Evolutionary conservation across 2,888 invertebrate species (phyloP), one percentile per base, ranked within the genome.

Genomic region (Limnephilus marmoratus): DNA sequence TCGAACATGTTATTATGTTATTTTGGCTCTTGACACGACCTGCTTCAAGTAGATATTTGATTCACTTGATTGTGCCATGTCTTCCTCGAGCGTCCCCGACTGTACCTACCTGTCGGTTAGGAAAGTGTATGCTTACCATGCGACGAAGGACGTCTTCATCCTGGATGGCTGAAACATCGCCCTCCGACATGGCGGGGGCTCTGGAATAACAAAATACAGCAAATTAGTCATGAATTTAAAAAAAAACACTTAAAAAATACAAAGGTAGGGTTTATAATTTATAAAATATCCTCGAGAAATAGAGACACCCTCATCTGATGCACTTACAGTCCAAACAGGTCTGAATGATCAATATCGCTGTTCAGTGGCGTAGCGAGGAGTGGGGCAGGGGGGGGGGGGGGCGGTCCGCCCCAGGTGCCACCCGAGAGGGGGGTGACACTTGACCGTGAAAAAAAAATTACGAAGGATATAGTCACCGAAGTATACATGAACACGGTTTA

Each of bases 121-220:
- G 7, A 49, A 11, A 24, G n/a, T 49, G 13, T 12, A 18, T 41
- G 34, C 85, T 91, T 92, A 98, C 98, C 98, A 98, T 98, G 95
- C 97, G 97, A 91, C 98, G 97, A 94, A 98, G 96, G 94, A 97
- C 95, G 95, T 98, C 98, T 95, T 98, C 98, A 96, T 98, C 98
- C 94, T 96, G 96, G 93, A 98, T 98, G 94, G 96, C 95, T 94
- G 97, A 96, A 94, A 98, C 97, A 96, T 98, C 97, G 68, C 68
- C 68, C 94, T 97, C 96, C 94, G 96, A 96, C 96, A 96, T 96
- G 93, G 96, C 96, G 96, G 90, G 81, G 91, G 86, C 92, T 92
- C 90, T 91, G 90, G 83, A 93, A 93, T 34, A 90, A 89, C 31
- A 91, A 68, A 82, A 90, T 13, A 80, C 41, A 89, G 18, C 34